phyloP scores from a whole-genome alignment of 2,113 vertebrate species.

The Centropristis striata region DNA sequence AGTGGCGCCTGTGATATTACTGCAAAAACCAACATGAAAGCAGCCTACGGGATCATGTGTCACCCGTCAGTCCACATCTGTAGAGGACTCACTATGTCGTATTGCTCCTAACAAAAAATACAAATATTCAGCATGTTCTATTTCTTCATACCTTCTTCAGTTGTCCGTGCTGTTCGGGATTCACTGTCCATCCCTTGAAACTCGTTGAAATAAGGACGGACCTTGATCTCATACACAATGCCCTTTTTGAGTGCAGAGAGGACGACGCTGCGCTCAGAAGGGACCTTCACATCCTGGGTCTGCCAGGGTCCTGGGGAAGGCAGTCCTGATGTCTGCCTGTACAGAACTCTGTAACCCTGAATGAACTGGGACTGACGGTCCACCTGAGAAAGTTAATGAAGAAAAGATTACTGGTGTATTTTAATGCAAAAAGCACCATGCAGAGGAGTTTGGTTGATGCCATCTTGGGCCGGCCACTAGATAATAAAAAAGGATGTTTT shows the following conservation, averaged over 20 bases:
- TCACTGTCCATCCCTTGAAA: constrained; percentile 99
- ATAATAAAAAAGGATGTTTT: constrained; percentile 33
- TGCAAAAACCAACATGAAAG: constrained; percentile 16
- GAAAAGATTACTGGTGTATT: background rate
- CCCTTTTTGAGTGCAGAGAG: constrained; percentile 93
- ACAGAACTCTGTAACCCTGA: constrained; percentile 96
- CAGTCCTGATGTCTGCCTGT: constrained; percentile 92
- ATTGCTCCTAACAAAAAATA: constrained; percentile 15
- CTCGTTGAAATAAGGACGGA: constrained; percentile 98
- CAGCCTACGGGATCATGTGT: constrained; percentile 31
- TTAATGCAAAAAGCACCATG: background rate
- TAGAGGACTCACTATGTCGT: constrained; percentile 11
- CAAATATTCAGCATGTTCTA: background rate
- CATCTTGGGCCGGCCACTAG: background rate
- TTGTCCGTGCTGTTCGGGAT: constrained; percentile 92
- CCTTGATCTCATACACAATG: constrained; percentile 96
- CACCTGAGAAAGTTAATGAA: constrained; percentile 84
- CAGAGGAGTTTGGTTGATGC: background rate
- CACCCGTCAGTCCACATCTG: constrained; percentile 25
- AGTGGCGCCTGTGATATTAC: background rate
- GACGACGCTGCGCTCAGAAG: constrained; percentile 91
- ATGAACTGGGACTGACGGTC: constrained; percentile 98
- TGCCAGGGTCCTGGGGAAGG: constrained; percentile 91
- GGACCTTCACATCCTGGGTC: constrained; percentile 93
- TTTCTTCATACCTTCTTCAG: constrained; percentile 91